Percentiles rank a stretch among this genome's conserved stretches.
Conservation (phyloP, 2,797 vertebrate species). For the Alectoris magna region DNA sequence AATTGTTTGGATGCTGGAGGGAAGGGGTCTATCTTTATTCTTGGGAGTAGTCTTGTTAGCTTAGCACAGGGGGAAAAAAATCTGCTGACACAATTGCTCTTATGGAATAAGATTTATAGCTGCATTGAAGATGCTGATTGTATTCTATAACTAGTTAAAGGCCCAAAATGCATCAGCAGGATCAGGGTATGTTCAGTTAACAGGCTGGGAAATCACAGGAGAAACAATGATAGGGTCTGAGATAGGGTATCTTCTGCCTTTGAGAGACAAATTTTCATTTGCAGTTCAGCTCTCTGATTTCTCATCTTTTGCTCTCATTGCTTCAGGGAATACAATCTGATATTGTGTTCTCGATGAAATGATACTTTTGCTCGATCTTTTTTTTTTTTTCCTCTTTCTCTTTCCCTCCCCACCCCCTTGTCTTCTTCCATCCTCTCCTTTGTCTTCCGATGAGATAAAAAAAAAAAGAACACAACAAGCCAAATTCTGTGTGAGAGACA, state of each 20-base stretch:
- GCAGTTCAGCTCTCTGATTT: not conserved
- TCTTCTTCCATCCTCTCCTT: not conserved
- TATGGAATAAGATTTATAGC: slow-evolving; percentile 9
- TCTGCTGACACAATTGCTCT: slow-evolving; percentile 39
- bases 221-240: not conserved
- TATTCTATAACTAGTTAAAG: not conserved
- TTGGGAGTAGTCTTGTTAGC: slow-evolving; percentile 41
- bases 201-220: not conserved
- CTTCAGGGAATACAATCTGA: not conserved
- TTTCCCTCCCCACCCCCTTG: accelerated
- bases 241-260: not conserved
- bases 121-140: slow-evolving; percentile 34
- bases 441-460: not conserved
- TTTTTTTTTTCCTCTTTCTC: not conserved
- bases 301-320: slow-evolving; percentile 1
- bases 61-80: slow-evolving; percentile 5
- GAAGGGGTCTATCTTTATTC: not conserved
- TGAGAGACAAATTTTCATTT: not conserved
- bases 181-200: not conserved
- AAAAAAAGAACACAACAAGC: not conserved
- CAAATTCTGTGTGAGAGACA: not conserved
- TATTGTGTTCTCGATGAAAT: slow-evolving; percentile 25
- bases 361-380: not conserved
- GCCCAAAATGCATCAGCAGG: slow-evolving; percentile 5
- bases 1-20: slow-evolving; percentile 22